These are phyloP conservation scores for Anagyrus pseudococci DNA, from an alignment of 2,888 invertebrate species.

Conservation along the genomic window DNA sequence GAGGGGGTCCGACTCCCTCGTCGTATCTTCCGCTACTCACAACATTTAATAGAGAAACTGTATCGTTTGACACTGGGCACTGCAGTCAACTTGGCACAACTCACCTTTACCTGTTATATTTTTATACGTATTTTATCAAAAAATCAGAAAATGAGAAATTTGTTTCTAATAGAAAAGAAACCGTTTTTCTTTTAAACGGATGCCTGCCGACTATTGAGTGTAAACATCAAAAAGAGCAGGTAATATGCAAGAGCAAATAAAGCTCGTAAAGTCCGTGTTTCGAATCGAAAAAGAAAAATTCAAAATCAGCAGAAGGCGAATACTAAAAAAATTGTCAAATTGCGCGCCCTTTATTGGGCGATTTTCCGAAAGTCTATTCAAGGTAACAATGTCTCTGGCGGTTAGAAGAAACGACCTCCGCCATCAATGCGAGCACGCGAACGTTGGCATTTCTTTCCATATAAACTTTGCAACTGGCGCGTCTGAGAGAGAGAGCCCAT, in stretches of 20 bases:
- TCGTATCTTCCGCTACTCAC: conserved; percentile 44
- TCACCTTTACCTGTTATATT: too few species aligned
- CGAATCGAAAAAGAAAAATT: too few species aligned
- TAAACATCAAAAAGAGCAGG: too few species aligned
- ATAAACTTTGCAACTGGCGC: neutral
- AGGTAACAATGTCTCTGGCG: conserved; percentile 61
- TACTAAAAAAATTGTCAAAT: too few species aligned
- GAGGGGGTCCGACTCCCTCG: conserved; percentile 26
- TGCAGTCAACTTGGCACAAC: conserved; percentile 59
- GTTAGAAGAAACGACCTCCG: conserved; percentile 57
- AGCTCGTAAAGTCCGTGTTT: too few species aligned
- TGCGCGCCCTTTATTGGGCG: neutral
- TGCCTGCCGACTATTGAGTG: too few species aligned
- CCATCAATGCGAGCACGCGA: conserved; percentile 58
- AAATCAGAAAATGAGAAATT: neutral
- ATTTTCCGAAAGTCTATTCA: conserved; percentile 48
- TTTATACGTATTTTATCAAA: too few species aligned
- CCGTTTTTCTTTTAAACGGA: too few species aligned
- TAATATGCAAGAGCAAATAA: too few species aligned
- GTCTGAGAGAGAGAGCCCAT: too few species aligned
- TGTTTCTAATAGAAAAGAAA: too few species aligned
- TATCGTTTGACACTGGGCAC: conserved; percentile 50
- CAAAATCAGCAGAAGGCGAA: too few species aligned
- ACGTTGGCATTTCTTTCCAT: neutral
- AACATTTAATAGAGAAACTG: conserved; percentile 48